Conservation (phyloP, 1,140 invertebrate genomes). For the Brachionus sp. region DNA sequence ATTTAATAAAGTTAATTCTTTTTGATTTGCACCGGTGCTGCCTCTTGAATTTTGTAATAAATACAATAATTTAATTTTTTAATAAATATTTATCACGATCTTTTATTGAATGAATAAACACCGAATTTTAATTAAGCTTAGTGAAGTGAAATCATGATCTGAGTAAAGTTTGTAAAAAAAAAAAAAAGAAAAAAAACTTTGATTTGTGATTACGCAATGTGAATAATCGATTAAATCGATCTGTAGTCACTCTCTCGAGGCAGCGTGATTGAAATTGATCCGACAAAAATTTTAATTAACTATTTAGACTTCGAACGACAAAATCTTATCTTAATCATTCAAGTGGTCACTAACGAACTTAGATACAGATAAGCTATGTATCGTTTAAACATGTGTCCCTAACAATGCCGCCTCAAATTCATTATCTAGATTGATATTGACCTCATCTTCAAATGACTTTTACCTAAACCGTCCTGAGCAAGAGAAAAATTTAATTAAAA, state of each 20-base stretch:
- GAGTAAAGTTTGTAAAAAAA: neutral
- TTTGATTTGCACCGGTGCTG: constrained; percentile 13
- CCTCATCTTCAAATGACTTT: constrained; percentile 14
- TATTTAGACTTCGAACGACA: neutral
- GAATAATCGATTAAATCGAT: constrained; percentile 25
- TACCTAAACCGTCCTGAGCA: neutral
- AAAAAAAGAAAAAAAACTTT: neutral
- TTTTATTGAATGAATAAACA: neutral
- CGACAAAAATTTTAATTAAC: neutral
- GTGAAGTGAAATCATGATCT: constrained; percentile 3
- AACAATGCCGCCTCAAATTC: neutral
- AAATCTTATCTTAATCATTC: constrained; percentile 36
- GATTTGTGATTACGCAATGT: constrained; percentile 8
- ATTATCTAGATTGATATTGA: constrained; percentile 9
- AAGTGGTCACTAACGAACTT: constrained; percentile 18
- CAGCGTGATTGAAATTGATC: neutral
- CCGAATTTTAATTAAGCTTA: constrained; percentile 3
- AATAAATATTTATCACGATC: constrained; percentile 42
- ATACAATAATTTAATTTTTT: constrained; percentile 7
- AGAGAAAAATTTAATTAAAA: constrained; percentile 23
- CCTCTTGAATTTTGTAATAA: constrained; percentile 31
- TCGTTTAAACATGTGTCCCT: neutral
- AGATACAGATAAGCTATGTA: neutral
- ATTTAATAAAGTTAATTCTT: constrained; percentile 11
- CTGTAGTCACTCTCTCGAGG: neutral